A percentile compares a stretch with the other conserved stretches of the same genome.
phyloP scores from a whole-genome alignment of 1,140 invertebrate genomes.

The Trachelipus rathkii region DNA sequence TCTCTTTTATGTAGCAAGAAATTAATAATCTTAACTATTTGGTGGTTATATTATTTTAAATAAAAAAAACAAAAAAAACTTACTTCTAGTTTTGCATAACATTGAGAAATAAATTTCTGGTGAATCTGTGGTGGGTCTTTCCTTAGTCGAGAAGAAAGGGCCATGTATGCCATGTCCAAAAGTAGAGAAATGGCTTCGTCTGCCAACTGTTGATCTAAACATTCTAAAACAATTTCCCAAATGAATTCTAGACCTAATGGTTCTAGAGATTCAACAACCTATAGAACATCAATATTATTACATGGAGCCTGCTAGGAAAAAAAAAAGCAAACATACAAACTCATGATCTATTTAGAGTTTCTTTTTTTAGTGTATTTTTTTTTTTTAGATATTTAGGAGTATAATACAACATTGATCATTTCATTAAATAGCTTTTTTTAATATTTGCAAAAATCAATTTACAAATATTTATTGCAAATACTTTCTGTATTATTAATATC shows the following conservation, averaged over 20 bases:
- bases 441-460: too few relatives aligned
- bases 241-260: constrained; percentile 55
- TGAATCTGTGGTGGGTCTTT: constrained; percentile 54
- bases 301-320: too few relatives aligned
- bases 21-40: too few relatives aligned
- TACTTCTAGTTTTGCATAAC: constrained; percentile 55
- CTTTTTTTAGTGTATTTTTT: too few relatives aligned
- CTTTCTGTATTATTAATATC: too few relatives aligned
- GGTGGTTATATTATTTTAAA: not conserved
- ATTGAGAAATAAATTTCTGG: constrained; percentile 56
- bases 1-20: too few relatives aligned
- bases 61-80: constrained; percentile 29
- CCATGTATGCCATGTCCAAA: constrained; percentile 54
- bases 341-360: too few relatives aligned
- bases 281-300: constrained; percentile 32
- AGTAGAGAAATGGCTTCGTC: constrained; percentile 54
- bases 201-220: constrained; percentile 53
- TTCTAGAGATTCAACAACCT: constrained; percentile 56
- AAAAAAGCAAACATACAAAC: too few relatives aligned
- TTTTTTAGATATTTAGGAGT: too few relatives aligned
- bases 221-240: constrained; percentile 56
- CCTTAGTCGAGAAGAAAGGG: constrained; percentile 53
- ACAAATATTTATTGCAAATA: too few relatives aligned
- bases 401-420: too few relatives aligned
- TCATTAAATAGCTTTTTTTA: too few relatives aligned